phyloP scores from a whole-genome alignment of 2,113 vertebrate genomes.

The Dolichallabes microphthalmus region DNA sequence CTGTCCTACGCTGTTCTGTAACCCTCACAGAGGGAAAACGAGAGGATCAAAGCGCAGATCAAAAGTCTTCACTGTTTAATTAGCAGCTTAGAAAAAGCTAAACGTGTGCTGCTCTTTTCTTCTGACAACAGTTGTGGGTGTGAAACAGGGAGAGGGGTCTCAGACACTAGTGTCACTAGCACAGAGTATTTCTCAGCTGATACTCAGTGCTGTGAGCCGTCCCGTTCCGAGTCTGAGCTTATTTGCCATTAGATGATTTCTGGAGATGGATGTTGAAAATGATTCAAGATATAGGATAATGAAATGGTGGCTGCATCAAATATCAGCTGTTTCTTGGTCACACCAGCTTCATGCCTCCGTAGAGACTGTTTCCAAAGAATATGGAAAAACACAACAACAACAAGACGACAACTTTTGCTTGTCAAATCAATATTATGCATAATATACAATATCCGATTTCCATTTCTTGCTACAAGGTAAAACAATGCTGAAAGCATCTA shows the following conservation, averaged over 20 bases:
- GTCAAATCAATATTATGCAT: neutral
- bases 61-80: constrained; percentile 32
- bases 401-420: neutral
- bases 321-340: neutral
- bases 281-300: neutral
- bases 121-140: constrained; percentile 26
- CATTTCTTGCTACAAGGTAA: too few relatives aligned
- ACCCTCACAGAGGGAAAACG: neutral
- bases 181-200: neutral
- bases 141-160: constrained; percentile 6
- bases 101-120: constrained; percentile 15
- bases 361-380: neutral
- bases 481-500: too few relatives aligned
- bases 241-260: neutral
- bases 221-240: constrained; percentile 4
- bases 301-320: neutral
- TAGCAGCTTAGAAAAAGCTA: constrained; percentile 38
- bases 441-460: neutral
- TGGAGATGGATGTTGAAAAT: constrained; percentile 4
- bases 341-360: too few relatives aligned
- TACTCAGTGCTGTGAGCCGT: neutral
- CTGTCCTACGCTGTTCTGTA: constrained; percentile 10
- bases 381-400: too few relatives aligned
- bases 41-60: constrained; percentile 24
- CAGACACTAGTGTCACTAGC: neutral